These are phyloP conservation scores for Ploceus nigricollis DNA, from an alignment of 2,113 vertebrate species.

Conservation along the genomic window DNA sequence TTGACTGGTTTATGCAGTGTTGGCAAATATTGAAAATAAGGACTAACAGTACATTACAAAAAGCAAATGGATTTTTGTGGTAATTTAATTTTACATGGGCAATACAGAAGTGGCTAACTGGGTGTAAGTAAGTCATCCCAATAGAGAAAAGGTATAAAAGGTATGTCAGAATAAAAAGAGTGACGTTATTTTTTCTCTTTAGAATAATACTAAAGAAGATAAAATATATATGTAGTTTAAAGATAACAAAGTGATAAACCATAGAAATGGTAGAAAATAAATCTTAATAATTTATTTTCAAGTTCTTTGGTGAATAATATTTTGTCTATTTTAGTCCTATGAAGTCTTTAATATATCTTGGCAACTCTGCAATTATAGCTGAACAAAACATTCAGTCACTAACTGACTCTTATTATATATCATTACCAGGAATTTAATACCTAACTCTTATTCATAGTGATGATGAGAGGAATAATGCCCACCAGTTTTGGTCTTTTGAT, in stretches of 20 bases:
- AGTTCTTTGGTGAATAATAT: neutral
- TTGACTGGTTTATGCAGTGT: neutral
- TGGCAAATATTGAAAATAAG: neutral
- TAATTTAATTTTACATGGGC: neutral
- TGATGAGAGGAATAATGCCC: neutral
- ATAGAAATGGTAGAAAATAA: neutral
- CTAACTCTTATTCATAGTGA: neutral
- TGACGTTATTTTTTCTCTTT: neutral
- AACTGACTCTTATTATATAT: neutral
- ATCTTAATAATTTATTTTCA: neutral
- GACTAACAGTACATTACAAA: neutral
- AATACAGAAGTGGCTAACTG: neutral
- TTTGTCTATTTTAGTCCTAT: neutral
- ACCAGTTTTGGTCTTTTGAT: neutral
- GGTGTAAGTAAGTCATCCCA: neutral
- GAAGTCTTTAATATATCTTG: neutral
- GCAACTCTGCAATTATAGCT: neutral
- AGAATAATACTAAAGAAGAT: neutral
- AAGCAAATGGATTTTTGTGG: neutral
- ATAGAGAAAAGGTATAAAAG: neutral
- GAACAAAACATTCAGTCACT: slow-evolving; percentile 6
- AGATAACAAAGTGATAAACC: neutral
- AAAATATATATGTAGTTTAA: neutral
- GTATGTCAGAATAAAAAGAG: neutral
- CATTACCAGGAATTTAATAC: neutral